Evolutionary conservation across 2,888 invertebrate species (phyloP).

Genomic region (Prionchulus punctatus): DNA sequence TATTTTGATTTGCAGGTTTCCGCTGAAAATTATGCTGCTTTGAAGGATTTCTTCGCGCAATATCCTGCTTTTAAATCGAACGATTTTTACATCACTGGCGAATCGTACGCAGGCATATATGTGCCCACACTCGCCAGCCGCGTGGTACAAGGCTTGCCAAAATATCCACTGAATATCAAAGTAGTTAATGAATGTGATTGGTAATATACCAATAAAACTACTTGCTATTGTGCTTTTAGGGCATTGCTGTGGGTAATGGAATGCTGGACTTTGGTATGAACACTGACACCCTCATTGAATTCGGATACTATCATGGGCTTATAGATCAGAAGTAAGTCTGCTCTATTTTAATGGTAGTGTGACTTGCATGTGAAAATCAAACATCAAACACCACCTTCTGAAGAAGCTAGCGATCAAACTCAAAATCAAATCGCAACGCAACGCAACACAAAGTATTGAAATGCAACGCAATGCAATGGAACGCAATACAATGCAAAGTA

Average conservation of each 20-base stretch:
- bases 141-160: conserved; percentile 30
- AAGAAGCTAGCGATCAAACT: no score
- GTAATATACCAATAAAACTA: not conserved
- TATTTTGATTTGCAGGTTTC: conserved; percentile 26
- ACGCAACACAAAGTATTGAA: no score
- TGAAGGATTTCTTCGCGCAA: conserved; percentile 38
- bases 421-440: no score
- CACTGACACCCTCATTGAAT: conserved; percentile 29
- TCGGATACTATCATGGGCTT: conserved; percentile 29
- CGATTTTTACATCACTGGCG: conserved; percentile 39
- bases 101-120: conserved; percentile 40
- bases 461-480: no score
- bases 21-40: conserved; percentile 37
- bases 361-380: no score
- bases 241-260: conserved; percentile 32
- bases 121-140: conserved; percentile 37
- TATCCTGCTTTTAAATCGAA: conserved; percentile 37
- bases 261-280: conserved; percentile 28
- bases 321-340: conserved; percentile 19
- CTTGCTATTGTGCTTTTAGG: conserved; percentile 16
- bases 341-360: no score
- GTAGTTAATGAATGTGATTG: conserved; percentile 7
- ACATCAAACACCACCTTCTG: no score
- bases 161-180: conserved; percentile 20
- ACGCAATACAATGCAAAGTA: no score